phyloP scores from a whole-genome alignment of 1,140 invertebrate species.

The Gerris buenoi region DNA sequence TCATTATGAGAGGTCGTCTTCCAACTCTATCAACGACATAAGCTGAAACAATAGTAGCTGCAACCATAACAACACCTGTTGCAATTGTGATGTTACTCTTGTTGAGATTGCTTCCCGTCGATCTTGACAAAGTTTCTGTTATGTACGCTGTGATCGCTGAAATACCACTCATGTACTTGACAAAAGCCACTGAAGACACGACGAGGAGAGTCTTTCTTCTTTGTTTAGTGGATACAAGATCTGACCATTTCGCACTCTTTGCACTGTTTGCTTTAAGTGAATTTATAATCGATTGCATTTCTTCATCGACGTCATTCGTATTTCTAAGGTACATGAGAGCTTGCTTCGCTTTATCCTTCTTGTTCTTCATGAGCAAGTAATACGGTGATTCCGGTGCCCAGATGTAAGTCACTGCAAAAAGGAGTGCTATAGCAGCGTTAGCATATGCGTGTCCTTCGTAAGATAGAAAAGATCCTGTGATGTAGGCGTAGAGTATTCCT shows the following conservation, averaged over 20 bases:
- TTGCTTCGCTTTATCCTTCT: slow-evolving; percentile 41
- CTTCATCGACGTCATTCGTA: slow-evolving; percentile 9
- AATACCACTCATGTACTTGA: slow-evolving; percentile 17
- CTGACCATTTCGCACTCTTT: background rate
- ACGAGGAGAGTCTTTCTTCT: slow-evolving; percentile 15
- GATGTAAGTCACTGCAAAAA: slow-evolving; percentile 48
- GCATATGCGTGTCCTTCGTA: slow-evolving; percentile 49
- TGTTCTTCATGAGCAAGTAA: slow-evolving; percentile 43
- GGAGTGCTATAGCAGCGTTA: slow-evolving; percentile 40
- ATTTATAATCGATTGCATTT: slow-evolving; percentile 16
- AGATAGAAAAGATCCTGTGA: slow-evolving; percentile 51
- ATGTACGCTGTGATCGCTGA: slow-evolving; percentile 19
- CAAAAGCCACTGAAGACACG: slow-evolving; percentile 10
- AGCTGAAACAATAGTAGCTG: slow-evolving; percentile 24
- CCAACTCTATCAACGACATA: slow-evolving; percentile 27
- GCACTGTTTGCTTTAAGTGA: slow-evolving; percentile 12
- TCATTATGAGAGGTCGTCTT: slow-evolving; percentile 31
- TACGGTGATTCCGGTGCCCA: slow-evolving; percentile 72
- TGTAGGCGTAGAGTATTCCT: slow-evolving; percentile 61
- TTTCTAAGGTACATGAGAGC: slow-evolving; percentile 49
- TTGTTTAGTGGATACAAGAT: slow-evolving; percentile 10
- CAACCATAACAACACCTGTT: slow-evolving; percentile 24
- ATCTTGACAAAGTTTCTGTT: slow-evolving; percentile 33
- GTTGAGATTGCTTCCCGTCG: slow-evolving; percentile 24
- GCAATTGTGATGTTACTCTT: slow-evolving; percentile 18